Base-by-base conservation (phyloP, 2,113 vertebrate species). In the Podarcis muralis region DNA sequence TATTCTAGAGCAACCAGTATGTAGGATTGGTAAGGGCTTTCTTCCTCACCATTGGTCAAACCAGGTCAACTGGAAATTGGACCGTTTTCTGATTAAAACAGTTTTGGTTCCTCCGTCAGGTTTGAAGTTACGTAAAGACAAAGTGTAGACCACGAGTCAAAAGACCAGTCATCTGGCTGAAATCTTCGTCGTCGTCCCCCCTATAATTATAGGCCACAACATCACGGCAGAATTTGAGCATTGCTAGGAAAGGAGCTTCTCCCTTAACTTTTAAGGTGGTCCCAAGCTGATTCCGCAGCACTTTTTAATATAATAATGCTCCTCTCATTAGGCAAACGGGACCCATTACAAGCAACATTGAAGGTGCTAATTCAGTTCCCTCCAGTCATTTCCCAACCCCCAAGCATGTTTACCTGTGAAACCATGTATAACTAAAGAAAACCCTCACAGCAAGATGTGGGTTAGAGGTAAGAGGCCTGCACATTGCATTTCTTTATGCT, bases 381-480 rank as follows among this genome's bases (percentile, higher is more conserved):
- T 96, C 96, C 96, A 96, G 95, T 95, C 90, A 93, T 93, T 97
- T 95, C 89, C 91, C 48, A 53, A 53, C 48, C 69, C 81, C 94
- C 95, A 96, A 95, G 93, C 96, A 97, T 98, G 98, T 98, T 99
- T 98, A 98, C 98, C 97, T 98, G 98, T 96, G 96, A 98, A 98
- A 96, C 96, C 97, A 94, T 97, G 98, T 98, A 98, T 98, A 97
- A 98, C 97, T 97, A 97, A 98, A 98, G 97, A 97, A 98, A 98
- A 97, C 97, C 98, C 98, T 98, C 98, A 97, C 95, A 97, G 97
- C 97, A 97, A 96, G 97, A 94, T 95, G 96, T 95, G 93, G 96
- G 96, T 96, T 90, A 22, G 91, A 94, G 92, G 90, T 87, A 93
- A 90, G 94, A 93, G 91, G 89, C 95, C 91, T 95, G 91, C 86